Percentiles rank a stretch among this genome's conserved stretches.
These are phyloP conservation scores for Pseudopipra pipra DNA, from an alignment of 2,113 vertebrate species.

Conservation along the genomic window DNA sequence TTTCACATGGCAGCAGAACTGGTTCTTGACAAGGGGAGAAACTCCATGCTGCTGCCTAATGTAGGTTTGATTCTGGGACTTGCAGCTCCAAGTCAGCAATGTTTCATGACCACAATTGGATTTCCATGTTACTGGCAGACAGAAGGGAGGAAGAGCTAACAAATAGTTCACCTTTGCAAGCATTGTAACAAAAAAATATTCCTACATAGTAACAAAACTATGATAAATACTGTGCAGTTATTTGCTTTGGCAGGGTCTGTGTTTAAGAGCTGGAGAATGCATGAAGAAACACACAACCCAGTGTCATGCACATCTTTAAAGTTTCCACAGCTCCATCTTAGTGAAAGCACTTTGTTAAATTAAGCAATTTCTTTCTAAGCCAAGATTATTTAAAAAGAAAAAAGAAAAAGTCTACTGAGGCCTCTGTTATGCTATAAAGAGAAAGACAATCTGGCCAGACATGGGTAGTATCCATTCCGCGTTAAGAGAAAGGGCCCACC, in stretches of 20 bases:
- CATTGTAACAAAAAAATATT: constrained; percentile 32
- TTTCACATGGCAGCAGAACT: not conserved
- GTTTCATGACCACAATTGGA: not conserved
- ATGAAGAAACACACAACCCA: constrained; percentile 60
- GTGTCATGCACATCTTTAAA: constrained; percentile 36
- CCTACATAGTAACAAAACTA: constrained; percentile 51
- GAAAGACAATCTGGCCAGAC: not conserved
- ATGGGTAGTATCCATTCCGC: not conserved
- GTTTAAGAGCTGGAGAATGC: constrained; percentile 48
- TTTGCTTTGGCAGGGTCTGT: constrained; percentile 60
- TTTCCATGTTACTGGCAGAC: constrained; percentile 6
- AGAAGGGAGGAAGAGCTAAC: not conserved
- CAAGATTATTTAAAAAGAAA: not conserved
- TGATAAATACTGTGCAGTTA: constrained; percentile 62
- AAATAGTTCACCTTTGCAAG: constrained; percentile 22
- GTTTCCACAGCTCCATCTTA: constrained; percentile 31
- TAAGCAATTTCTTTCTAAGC: constrained; percentile 7
- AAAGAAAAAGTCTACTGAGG: not conserved
- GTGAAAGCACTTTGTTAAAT: constrained; percentile 35
- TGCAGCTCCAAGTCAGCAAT: not conserved
- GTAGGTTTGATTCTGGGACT: not conserved
- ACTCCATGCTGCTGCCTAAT: not conserved
- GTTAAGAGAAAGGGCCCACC: not conserved
- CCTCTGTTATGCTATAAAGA: constrained; percentile 16
- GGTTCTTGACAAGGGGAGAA: not conserved